Percentiles rank a stretch among this genome's conserved stretches.
phyloP scores from a whole-genome alignment of 2,113 vertebrate species.

The Sylvicapra grimmia region DNA sequence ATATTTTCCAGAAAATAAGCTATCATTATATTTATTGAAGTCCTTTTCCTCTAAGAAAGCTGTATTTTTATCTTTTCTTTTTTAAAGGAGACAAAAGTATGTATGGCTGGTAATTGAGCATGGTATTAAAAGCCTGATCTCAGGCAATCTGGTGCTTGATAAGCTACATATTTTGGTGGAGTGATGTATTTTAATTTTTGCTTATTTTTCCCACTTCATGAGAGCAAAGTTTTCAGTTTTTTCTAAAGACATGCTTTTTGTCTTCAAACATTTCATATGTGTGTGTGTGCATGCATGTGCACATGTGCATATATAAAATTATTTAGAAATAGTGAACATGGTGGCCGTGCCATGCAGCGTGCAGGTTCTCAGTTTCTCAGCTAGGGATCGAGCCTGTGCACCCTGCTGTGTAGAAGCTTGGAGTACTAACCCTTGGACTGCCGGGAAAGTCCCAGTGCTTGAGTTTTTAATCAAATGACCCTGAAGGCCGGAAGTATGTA shows the following conservation, averaged over 20 bases:
- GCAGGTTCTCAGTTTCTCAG: background rate
- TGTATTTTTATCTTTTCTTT: background rate
- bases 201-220: background rate
- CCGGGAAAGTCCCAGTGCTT: background rate
- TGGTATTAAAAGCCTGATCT: background rate
- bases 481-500: background rate
- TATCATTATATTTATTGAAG: background rate
- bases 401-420: background rate
- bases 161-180: background rate
- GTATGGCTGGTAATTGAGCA: background rate
- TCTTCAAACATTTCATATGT: background rate
- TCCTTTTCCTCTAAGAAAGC: background rate
- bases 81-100: background rate
- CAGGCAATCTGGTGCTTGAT: background rate
- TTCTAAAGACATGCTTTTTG: background rate
- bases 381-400: background rate
- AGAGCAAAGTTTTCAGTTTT: background rate
- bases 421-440: background rate
- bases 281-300: background rate
- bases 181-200: background rate
- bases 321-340: background rate
- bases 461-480: background rate
- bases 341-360: background rate
- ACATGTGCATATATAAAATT: background rate
- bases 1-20: conserved; percentile 38